phyloP scores from a whole-genome alignment of 92 coral and sea anemone species.

The Porites lobata region DNA sequence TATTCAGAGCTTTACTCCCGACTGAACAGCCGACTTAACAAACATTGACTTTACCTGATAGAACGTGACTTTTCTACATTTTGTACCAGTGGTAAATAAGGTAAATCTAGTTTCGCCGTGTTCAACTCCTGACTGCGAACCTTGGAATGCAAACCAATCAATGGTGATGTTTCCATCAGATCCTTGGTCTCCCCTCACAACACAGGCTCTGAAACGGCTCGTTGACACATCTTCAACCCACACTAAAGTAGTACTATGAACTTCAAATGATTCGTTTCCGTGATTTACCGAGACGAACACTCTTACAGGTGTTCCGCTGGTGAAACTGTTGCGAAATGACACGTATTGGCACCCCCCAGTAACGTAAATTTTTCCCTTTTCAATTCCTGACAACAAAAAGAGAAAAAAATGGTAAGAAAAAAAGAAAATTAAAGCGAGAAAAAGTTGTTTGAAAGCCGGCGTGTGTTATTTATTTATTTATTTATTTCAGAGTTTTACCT shows the following conservation, averaged over 20 bases:
- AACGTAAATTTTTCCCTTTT: conserved; percentile 8
- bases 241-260: not conserved
- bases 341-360: not conserved
- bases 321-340: conserved; percentile 1
- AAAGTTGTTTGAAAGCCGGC: too few relatives aligned
- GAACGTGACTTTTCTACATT: conserved; percentile 10
- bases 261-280: conserved; percentile 9
- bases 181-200: conserved; percentile 10
- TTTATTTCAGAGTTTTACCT: too few relatives aligned
- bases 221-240: conserved; percentile 31
- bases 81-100: conserved; percentile 18
- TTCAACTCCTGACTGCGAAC: conserved; percentile 21
- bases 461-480: too few relatives aligned
- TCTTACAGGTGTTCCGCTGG: conserved; percentile 8
- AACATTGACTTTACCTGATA: not conserved
- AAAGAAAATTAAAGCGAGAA: too few relatives aligned
- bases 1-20: too few relatives aligned
- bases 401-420: not conserved
- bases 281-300: conserved; percentile 23
- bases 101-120: not conserved
- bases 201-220: conserved; percentile 10
- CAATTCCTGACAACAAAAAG: not conserved
- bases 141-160: conserved; percentile 37
- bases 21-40: too few relatives aligned
- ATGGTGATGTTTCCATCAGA: conserved; percentile 10